Evolutionary conservation across 2,888 invertebrate species (phyloP).

Genomic region (Lissocephala sabroskyi): DNA sequence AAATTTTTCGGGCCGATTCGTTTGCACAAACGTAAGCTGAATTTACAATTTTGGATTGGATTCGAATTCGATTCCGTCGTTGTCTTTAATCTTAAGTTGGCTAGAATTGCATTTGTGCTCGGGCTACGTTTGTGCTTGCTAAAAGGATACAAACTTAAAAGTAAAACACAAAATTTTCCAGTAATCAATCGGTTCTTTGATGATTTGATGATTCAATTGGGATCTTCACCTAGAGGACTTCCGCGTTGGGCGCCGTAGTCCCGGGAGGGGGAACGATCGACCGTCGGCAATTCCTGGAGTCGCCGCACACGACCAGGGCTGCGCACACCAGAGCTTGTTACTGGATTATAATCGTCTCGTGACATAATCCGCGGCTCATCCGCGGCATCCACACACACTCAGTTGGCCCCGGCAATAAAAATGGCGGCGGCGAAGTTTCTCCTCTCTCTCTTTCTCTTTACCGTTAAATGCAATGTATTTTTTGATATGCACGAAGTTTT

Average conservation of each 20-base stretch:
- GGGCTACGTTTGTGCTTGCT: slow-evolving; percentile 50
- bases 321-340: slow-evolving; percentile 79
- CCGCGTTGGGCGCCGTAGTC: slow-evolving; percentile 78
- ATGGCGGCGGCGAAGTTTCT: slow-evolving; percentile 5
- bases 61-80: too few species aligned
- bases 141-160: too few species aligned
- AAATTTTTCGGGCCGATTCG: slow-evolving; percentile 5
- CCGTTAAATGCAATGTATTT: slow-evolving; percentile 18
- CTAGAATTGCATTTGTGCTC: slow-evolving; percentile 20
- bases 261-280: slow-evolving; percentile 91
- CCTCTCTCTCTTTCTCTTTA: slow-evolving; percentile 9
- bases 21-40: slow-evolving; percentile 45
- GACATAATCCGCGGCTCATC: slow-evolving; percentile 74
- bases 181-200: too few species aligned
- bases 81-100: too few species aligned
- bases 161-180: slow-evolving; percentile 1
- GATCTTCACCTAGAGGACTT: slow-evolving; percentile 75
- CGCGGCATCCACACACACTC: slow-evolving; percentile 65
- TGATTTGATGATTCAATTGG: too few species aligned
- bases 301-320: slow-evolving; percentile 77
- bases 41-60: slow-evolving; percentile 4
- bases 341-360: slow-evolving; percentile 74
- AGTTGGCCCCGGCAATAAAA: background rate
- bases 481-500: slow-evolving; percentile 51
- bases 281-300: slow-evolving; percentile 84